These are phyloP conservation scores for Falco biarmicus DNA, from an alignment of 2,797 vertebrate genomes.

Conservation along the genomic window DNA sequence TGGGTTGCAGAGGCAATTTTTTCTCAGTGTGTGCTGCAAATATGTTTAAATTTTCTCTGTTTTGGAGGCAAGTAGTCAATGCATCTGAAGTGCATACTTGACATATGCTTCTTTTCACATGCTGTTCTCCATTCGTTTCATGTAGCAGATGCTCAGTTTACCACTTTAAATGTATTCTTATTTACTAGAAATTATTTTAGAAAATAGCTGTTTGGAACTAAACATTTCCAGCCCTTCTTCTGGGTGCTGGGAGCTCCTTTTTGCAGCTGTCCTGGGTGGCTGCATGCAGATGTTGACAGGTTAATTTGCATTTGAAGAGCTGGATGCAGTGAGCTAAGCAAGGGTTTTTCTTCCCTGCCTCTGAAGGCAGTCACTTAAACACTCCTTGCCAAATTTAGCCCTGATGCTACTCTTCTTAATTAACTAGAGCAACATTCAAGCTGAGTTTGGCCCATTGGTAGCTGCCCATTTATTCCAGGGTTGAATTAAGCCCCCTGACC, in stretches of 20 bases:
- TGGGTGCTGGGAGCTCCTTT: constrained; percentile 35
- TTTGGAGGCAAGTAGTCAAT: constrained; percentile 66
- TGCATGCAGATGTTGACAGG: constrained; percentile 67
- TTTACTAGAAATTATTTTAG: constrained; percentile 68
- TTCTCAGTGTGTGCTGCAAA: constrained; percentile 29
- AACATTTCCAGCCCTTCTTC: constrained; percentile 52
- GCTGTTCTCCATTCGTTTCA: constrained; percentile 63
- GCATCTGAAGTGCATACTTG: constrained; percentile 65
- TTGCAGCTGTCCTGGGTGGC: constrained; percentile 54
- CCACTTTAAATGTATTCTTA: constrained; percentile 62
- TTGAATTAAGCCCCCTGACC: constrained; percentile 29
- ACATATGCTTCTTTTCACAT: constrained; percentile 67
- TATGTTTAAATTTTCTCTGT: constrained; percentile 17
- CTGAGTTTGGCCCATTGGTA: constrained; percentile 40
- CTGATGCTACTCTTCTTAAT: constrained; percentile 40
- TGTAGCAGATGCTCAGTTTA: constrained; percentile 70
- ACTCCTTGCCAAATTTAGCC: constrained; percentile 52
- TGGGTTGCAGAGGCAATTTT: not conserved
- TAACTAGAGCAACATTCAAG: constrained; percentile 25
- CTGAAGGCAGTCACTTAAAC: constrained; percentile 44
- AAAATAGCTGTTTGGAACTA: constrained; percentile 57
- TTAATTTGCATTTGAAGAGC: constrained; percentile 73
- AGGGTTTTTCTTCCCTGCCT: constrained; percentile 57
- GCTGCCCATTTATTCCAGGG: constrained; percentile 21
- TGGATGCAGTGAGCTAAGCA: constrained; percentile 53